These are phyloP conservation scores for Idaea aversata DNA, from an alignment of 2,888 invertebrate genomes.

Conservation along the genomic window DNA sequence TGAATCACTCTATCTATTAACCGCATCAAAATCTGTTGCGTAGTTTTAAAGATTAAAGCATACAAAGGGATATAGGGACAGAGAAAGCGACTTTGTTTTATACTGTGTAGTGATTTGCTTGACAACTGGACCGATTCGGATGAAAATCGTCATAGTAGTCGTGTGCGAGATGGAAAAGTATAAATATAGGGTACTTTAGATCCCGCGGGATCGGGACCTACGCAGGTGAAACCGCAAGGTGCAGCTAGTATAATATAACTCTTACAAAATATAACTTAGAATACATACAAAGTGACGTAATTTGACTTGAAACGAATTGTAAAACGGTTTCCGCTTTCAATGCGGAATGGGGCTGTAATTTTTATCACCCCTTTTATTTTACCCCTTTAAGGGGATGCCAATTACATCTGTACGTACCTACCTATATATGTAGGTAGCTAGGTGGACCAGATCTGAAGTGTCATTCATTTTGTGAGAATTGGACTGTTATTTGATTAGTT, in stretches of 20 bases:
- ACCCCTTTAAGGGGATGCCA: background rate
- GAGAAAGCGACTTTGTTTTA: too few species aligned
- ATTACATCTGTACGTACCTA: background rate
- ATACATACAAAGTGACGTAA: background rate
- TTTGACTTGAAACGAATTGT: slow-evolving; percentile 17
- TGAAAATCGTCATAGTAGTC: too few species aligned
- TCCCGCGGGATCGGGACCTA: too few species aligned
- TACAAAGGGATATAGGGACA: too few species aligned
- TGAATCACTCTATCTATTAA: too few species aligned
- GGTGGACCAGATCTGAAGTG: background rate
- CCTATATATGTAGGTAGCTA: background rate
- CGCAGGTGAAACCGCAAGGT: too few species aligned
- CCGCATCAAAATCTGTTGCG: too few species aligned
- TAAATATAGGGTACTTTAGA: too few species aligned
- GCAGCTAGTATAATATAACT: background rate
- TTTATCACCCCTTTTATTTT: slow-evolving; percentile 1
- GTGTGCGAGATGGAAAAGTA: too few species aligned
- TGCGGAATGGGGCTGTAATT: background rate
- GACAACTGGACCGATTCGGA: too few species aligned
- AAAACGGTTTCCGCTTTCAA: background rate
- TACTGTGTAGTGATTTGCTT: too few species aligned
- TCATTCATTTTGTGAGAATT: background rate
- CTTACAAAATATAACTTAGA: background rate
- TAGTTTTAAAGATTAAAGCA: too few species aligned
- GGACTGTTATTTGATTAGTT: background rate